Conservation (phyloP, 2,113 vertebrate genomes). For the Isichthys henryi region DNA sequence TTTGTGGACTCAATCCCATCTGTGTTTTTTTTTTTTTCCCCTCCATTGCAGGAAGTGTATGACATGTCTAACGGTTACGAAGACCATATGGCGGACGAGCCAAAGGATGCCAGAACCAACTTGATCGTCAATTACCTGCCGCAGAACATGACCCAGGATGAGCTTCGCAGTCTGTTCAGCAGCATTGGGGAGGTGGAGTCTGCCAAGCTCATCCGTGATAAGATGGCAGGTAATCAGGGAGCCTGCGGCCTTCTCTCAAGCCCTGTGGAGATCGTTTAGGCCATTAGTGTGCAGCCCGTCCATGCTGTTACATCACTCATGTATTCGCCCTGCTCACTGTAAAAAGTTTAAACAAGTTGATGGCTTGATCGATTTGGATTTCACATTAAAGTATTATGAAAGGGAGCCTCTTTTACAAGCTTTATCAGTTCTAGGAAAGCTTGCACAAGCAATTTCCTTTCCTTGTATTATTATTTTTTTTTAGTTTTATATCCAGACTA, state of each 20-base stretch:
- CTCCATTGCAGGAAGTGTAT: constrained; percentile 59
- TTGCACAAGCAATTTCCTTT: not conserved
- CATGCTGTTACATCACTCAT: not conserved
- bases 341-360: not conserved
- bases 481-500: not conserved
- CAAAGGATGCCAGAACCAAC: constrained; percentile 84
- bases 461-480: not conserved
- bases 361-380: not conserved
- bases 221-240: constrained; percentile 82
- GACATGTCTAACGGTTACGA: constrained; percentile 85
- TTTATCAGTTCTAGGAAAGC: not conserved
- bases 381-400: not conserved
- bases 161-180: constrained; percentile 88
- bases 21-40: not conserved
- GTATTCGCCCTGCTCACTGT: not conserved
- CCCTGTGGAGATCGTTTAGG: not conserved
- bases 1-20: not conserved
- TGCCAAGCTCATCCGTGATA: constrained; percentile 93
- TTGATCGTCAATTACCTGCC: constrained; percentile 97
- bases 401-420: not conserved
- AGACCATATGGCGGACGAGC: constrained; percentile 90
- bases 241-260: not conserved
- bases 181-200: constrained; percentile 91
- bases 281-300: not conserved
- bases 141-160: constrained; percentile 97